phyloP scores from a whole-genome alignment of 2,113 vertebrate species.

The Accipiter cooperii region DNA sequence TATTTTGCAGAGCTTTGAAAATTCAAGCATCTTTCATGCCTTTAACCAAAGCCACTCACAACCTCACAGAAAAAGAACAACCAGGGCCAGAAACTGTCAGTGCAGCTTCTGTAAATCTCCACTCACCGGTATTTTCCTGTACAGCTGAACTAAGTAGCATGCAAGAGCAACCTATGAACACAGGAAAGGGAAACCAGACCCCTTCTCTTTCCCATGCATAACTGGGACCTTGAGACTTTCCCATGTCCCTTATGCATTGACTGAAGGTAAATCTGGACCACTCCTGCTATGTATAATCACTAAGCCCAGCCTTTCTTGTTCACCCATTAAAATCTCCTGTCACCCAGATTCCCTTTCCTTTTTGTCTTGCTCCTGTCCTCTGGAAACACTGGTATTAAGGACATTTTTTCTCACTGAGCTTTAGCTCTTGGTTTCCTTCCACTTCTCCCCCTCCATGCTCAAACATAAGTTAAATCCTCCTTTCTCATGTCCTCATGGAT shows the following conservation, averaged over 20 bases:
- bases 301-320: neutral
- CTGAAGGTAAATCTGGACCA: neutral
- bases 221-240: neutral
- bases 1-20: slow-evolving; percentile 44
- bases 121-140: neutral
- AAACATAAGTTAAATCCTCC: neutral
- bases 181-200: neutral
- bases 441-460: neutral
- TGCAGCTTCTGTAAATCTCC: neutral
- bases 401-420: neutral
- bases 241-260: neutral
- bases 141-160: neutral
- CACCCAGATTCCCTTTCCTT: neutral
- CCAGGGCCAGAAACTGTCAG: neutral
- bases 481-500: neutral
- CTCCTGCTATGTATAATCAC: fast-evolving
- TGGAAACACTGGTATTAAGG: neutral
- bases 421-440: neutral
- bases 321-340: neutral
- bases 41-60: neutral
- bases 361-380: neutral
- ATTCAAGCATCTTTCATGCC: neutral
- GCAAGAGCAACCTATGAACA: neutral
- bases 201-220: neutral
- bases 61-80: neutral